Percentiles rank a stretch among this genome's conserved stretches.
These are phyloP conservation scores for Ceyx melanurus DNA, from an alignment of 2,113 vertebrate species.

Conservation along the genomic window DNA sequence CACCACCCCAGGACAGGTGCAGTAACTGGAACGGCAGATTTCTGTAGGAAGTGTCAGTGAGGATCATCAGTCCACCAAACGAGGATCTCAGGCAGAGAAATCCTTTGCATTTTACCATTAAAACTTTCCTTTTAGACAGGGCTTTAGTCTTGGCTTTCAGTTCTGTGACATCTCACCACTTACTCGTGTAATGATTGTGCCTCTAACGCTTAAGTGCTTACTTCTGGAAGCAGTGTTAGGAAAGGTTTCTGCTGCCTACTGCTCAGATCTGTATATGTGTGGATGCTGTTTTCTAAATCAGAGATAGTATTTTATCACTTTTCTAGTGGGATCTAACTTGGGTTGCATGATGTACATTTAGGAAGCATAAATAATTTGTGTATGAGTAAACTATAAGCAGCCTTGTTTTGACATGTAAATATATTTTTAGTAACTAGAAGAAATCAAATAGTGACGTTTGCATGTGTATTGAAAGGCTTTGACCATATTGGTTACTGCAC, in stretches of 20 bases:
- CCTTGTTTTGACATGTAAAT: slow-evolving; percentile 69
- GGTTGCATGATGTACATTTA: slow-evolving; percentile 62
- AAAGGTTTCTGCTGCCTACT: background rate
- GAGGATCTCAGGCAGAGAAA: background rate
- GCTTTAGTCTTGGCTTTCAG: slow-evolving; percentile 19
- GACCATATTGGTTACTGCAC: slow-evolving; percentile 87
- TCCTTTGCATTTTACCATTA: background rate
- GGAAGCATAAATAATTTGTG: slow-evolving; percentile 39
- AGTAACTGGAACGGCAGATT: slow-evolving; percentile 36
- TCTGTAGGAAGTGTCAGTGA: background rate
- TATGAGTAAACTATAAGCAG: slow-evolving; percentile 52
- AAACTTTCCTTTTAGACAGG: background rate
- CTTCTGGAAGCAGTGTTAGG: background rate
- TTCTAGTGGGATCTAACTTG: slow-evolving; percentile 48
- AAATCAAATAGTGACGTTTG: slow-evolving; percentile 65
- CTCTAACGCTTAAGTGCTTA: slow-evolving; percentile 4
- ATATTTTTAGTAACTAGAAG: slow-evolving; percentile 59
- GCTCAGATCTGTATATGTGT: slow-evolving; percentile 22
- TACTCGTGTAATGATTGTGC: background rate
- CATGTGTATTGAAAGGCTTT: slow-evolving; percentile 76
- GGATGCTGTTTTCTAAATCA: background rate
- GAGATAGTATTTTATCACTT: slow-evolving; percentile 59
- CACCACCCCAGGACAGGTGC: background rate
- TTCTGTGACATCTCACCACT: background rate
- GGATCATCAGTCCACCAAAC: background rate